Percentiles rank a stretch among this genome's conserved stretches.
Conservation (phyloP, 92 coral and sea anemone species). For the Phenganax subtilis region DNA sequence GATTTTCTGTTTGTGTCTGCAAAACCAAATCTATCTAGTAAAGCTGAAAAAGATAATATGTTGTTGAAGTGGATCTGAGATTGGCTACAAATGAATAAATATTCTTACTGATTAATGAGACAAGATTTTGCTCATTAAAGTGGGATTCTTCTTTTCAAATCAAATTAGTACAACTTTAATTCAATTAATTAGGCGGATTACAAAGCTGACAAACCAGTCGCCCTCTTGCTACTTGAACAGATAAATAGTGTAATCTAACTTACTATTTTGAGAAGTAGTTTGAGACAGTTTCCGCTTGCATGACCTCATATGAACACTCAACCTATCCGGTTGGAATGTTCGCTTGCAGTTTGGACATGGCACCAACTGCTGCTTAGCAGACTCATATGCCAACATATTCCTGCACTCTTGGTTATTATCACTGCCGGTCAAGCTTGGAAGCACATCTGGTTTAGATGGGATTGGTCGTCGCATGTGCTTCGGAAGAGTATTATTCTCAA, state of each 20-base stretch:
- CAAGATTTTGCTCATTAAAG: neutral
- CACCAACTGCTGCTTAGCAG: constrained; percentile 72
- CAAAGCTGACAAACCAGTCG: no score
- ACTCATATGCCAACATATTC: constrained; percentile 80
- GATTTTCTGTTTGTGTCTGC: neutral
- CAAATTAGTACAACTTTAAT: neutral
- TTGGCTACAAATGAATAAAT: neutral
- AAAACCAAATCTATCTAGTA: neutral
- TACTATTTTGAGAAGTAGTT: constrained; percentile 53
- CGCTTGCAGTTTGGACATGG: constrained; percentile 91
- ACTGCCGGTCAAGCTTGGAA: constrained; percentile 69
- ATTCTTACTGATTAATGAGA: neutral
- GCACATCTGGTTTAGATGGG: constrained; percentile 78
- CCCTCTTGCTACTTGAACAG: no score
- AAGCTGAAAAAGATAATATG: neutral
- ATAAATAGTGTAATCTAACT: neutral
- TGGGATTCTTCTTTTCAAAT: neutral
- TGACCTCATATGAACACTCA: constrained; percentile 75
- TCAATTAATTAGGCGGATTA: no score
- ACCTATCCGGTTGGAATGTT: constrained; percentile 89
- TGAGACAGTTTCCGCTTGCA: constrained; percentile 60
- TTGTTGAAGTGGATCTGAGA: neutral
- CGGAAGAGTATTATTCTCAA: constrained; percentile 77
- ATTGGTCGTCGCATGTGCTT: constrained; percentile 72
- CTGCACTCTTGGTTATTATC: constrained; percentile 63